Evolutionary conservation across 2,113 vertebrate species (phyloP).

Genomic region (Platysteira castanea): DNA sequence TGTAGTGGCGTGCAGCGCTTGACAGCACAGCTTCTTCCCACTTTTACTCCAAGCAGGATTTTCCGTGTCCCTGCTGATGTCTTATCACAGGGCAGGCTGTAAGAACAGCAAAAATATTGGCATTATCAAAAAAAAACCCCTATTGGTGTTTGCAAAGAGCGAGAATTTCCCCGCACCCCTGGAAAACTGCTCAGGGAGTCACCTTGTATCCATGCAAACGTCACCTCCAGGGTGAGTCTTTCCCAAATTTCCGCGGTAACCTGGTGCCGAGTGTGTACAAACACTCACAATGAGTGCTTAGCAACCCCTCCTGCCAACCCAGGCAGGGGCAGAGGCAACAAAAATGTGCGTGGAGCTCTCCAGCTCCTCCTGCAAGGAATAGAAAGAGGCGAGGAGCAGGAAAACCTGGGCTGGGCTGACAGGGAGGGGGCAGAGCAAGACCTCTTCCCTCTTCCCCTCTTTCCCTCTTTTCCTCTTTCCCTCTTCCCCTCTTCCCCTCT

Average conservation of each 20-base stretch:
- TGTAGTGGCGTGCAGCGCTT: not conserved
- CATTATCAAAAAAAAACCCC: not conserved
- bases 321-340: not conserved
- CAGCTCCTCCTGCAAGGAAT: slow-evolving; percentile 1
- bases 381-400: not conserved
- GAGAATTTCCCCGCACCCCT: not conserved
- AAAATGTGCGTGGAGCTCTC: not conserved
- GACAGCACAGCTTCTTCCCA: not conserved
- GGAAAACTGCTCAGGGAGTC: not conserved
- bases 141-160: not conserved
- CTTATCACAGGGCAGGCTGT: fast-evolving
- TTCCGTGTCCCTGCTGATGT: not conserved
- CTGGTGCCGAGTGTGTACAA: not conserved
- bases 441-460: not conserved
- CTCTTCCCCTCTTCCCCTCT: too few relatives aligned
- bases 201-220: not conserved
- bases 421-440: not conserved
- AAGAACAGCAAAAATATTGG: not conserved
- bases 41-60: not conserved
- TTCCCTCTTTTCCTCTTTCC: fast-evolving
- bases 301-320: slow-evolving; percentile 48
- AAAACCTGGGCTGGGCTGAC: not conserved
- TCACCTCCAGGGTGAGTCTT: not conserved
- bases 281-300: slow-evolving; percentile 49
- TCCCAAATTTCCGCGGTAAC: not conserved